Conservation (phyloP, 2,113 vertebrate species). For the Vulpes vulpes region DNA sequence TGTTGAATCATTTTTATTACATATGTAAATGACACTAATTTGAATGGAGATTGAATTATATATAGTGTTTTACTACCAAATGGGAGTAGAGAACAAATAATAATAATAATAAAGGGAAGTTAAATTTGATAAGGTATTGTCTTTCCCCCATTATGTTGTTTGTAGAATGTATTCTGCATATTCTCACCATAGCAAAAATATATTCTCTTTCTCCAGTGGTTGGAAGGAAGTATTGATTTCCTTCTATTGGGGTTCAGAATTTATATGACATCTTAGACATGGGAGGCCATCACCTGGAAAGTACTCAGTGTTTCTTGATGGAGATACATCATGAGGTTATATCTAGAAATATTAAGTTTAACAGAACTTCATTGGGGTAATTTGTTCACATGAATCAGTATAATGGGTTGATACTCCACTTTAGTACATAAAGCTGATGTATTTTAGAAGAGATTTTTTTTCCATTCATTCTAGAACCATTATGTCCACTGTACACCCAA, state of each 20-base stretch:
- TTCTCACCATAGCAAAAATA: neutral
- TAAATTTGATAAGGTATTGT: neutral
- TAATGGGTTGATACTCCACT: neutral
- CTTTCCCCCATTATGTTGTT: neutral
- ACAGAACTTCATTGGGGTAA: neutral
- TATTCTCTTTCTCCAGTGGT: neutral
- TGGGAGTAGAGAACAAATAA: neutral
- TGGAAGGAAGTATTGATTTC: neutral
- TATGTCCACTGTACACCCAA: neutral
- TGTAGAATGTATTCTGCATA: neutral
- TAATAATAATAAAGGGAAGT: neutral
- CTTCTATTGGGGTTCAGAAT: neutral
- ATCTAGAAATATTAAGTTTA: neutral
- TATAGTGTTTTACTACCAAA: neutral
- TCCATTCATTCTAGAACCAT: neutral
- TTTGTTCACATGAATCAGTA: neutral
- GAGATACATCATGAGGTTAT: neutral
- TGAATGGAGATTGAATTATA: neutral
- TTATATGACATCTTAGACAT: neutral
- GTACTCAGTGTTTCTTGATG: neutral
- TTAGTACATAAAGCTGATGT: neutral
- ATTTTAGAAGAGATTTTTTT: slow-evolving; percentile 6
- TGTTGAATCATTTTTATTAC: neutral
- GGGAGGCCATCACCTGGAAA: neutral
- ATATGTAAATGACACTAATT: neutral